These are phyloP conservation scores for Bubalus kerabau DNA, from an alignment of 2,113 vertebrate genomes.

Conservation along the genomic window DNA sequence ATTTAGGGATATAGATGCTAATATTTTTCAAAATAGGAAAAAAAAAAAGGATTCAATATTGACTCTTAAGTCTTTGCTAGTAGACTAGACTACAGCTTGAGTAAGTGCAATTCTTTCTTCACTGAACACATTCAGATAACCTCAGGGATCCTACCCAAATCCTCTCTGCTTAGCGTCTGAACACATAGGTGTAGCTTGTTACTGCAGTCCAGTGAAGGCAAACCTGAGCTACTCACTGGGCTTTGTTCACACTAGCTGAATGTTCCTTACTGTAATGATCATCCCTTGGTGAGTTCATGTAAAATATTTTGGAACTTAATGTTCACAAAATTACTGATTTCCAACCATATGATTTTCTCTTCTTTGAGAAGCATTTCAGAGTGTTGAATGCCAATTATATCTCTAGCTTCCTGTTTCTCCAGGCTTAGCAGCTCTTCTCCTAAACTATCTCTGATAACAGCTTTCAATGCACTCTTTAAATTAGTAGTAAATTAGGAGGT, in stretches of 20 bases:
- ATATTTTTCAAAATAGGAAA: background rate
- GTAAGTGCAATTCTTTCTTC: background rate
- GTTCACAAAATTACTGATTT: constrained; percentile 28
- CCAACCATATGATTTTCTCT: background rate
- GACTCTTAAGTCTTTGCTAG: background rate
- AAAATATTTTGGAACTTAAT: constrained; percentile 2
- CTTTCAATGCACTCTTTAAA: background rate
- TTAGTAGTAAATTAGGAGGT: background rate
- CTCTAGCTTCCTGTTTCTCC: background rate
- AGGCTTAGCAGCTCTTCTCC: background rate
- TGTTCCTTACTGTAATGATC: background rate
- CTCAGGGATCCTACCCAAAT: background rate
- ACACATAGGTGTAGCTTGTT: background rate
- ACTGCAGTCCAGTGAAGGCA: background rate
- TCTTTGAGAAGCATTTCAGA: background rate
- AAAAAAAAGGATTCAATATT: background rate
- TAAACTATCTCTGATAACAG: background rate
- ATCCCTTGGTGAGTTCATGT: background rate
- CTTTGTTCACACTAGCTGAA: rapidly evolving
- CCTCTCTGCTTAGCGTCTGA: background rate
- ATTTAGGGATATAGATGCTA: background rate
- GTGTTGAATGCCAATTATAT: background rate
- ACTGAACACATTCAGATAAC: background rate
- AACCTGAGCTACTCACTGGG: rapidly evolving
- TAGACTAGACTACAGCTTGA: background rate